These are phyloP conservation scores for Larimichthys polyactis DNA, from an alignment of 2,113 vertebrate genomes.

Conservation along the genomic window DNA sequence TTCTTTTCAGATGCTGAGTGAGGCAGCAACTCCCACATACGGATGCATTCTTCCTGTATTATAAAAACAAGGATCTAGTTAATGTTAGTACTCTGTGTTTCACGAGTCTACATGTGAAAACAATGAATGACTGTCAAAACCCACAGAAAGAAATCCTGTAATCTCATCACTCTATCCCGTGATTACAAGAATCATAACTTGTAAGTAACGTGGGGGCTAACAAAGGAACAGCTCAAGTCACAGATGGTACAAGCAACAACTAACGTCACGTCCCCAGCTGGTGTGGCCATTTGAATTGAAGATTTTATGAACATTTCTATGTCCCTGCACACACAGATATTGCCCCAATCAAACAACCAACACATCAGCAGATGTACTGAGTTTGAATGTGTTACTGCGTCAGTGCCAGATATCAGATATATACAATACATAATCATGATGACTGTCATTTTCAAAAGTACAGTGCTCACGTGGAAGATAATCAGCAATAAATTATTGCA, in stretches of 20 bases:
- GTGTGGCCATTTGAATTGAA: neutral
- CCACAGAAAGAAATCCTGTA: neutral
- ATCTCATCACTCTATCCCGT: neutral
- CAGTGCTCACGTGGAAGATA: neutral
- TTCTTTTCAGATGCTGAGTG: neutral
- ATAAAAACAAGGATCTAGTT: neutral
- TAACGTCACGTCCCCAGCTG: neutral
- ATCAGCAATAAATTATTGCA: neutral
- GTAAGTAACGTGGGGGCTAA: neutral
- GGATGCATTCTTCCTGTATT: neutral
- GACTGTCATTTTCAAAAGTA: too few relatives aligned
- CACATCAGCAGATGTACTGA: neutral
- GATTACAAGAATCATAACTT: neutral
- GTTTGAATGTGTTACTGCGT: neutral
- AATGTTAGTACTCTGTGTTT: neutral
- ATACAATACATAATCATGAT: neutral
- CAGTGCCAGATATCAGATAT: neutral
- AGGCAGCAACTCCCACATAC: neutral
- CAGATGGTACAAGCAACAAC: neutral
- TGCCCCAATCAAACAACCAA: neutral
- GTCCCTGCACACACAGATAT: neutral
- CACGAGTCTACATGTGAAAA: neutral
- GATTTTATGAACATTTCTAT: neutral
- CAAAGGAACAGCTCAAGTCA: neutral
- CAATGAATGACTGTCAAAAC: neutral